phyloP scores from a whole-genome alignment of 2,888 invertebrate species.

The Onchidella celtica region DNA sequence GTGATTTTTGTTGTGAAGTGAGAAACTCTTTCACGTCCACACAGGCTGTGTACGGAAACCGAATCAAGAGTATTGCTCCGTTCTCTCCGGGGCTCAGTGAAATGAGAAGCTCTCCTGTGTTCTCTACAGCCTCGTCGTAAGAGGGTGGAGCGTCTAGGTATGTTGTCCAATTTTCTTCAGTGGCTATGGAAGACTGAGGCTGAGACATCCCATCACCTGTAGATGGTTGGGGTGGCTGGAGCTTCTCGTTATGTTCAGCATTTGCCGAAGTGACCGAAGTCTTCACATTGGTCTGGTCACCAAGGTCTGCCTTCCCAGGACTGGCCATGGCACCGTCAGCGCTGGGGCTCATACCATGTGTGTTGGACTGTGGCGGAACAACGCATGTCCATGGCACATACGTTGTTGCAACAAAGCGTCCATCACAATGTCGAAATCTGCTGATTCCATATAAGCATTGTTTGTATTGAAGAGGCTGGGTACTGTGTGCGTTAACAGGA shows the following conservation, averaged over 20 bases:
- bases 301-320: not conserved
- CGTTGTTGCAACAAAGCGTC: too few species aligned
- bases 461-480: too few species aligned
- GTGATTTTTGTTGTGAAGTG: not conserved
- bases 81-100: not conserved
- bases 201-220: not conserved
- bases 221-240: not conserved
- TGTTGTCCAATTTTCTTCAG: too few species aligned
- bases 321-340: not conserved
- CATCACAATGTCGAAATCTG: not conserved
- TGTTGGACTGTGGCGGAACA: not conserved
- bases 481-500: not conserved
- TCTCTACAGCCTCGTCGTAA: not conserved
- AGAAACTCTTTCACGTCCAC: not conserved
- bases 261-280: not conserved
- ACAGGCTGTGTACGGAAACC: not conserved
- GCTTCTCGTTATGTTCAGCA: not conserved
- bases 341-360: not conserved
- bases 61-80: not conserved
- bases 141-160: not conserved
- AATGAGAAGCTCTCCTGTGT: not conserved
- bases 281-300: not conserved
- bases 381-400: too few species aligned
- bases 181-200: too few species aligned
- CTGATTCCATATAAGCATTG: too few species aligned